phyloP scores from a whole-genome alignment of 2,113 vertebrate species.

The Ceyx margarethae region DNA sequence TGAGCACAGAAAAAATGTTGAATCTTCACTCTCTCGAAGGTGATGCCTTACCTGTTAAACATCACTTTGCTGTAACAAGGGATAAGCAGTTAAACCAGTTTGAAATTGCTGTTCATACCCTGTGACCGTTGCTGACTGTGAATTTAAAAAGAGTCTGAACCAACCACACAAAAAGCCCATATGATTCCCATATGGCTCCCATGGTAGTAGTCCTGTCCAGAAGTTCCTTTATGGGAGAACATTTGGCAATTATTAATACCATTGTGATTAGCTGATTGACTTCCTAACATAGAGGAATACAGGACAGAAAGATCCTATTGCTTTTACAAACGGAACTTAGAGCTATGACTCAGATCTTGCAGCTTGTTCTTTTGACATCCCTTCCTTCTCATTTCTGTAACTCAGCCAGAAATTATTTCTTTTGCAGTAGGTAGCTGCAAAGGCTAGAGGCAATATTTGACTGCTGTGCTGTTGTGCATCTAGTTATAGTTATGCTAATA shows the following conservation, averaged over 20 bases:
- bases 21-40: neutral
- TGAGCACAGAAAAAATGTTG: no score
- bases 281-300: neutral
- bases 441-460: neutral
- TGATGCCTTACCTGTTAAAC: neutral
- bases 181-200: neutral
- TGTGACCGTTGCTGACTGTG: neutral
- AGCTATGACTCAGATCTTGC: neutral
- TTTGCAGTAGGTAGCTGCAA: neutral
- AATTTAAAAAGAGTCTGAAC: neutral
- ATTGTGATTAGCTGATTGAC: neutral
- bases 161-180: no score
- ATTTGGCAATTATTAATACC: neutral
- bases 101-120: neutral
- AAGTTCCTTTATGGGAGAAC: neutral
- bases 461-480: neutral
- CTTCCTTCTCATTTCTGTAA: neutral
- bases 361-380: neutral
- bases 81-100: neutral
- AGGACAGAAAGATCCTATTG: neutral
- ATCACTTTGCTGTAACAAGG: neutral
- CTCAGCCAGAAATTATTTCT: neutral
- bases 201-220: neutral
- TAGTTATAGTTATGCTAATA: neutral
- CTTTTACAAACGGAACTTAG: neutral